A percentile compares a stretch with the other conserved stretches of the same genome.
These are phyloP conservation scores for Hirundo rustica DNA, from an alignment of 2,797 vertebrate species.

Conservation along the genomic window DNA sequence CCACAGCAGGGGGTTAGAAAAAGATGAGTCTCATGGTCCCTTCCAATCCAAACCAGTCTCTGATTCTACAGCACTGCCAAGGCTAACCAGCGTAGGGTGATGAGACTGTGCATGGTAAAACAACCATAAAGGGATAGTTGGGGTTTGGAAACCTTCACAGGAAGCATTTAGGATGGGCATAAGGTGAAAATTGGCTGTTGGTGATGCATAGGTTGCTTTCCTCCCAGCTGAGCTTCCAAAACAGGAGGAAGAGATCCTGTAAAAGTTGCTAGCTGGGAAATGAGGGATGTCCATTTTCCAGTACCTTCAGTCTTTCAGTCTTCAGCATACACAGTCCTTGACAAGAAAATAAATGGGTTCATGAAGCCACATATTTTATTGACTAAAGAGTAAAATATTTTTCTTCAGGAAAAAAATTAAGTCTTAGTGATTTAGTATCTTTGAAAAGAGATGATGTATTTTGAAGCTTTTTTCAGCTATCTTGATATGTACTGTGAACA, in stretches of 20 bases:
- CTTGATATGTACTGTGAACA: conserved; percentile 64
- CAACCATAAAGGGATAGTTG: not conserved
- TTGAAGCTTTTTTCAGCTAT: conserved; percentile 68
- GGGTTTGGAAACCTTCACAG: not conserved
- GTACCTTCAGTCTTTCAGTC: conserved; percentile 4
- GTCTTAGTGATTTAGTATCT: conserved; percentile 41
- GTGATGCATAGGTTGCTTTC: not conserved
- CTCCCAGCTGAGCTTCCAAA: not conserved
- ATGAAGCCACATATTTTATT: conserved; percentile 60
- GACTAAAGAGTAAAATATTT: conserved; percentile 70
- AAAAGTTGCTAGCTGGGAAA: not conserved
- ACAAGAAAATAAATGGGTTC: conserved; percentile 7
- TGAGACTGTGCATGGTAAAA: not conserved
- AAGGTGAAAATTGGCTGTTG: not conserved
- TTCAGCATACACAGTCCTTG: not conserved
- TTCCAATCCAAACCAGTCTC: not conserved
- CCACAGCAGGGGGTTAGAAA: not conserved
- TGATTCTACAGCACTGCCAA: not conserved
- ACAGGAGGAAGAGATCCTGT: not conserved
- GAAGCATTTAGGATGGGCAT: not conserved
- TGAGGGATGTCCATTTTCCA: not conserved
- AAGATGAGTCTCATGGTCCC: not conserved
- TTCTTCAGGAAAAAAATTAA: conserved; percentile 61
- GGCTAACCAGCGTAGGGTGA: not conserved
- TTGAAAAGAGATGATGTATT: conserved; percentile 67